These are phyloP conservation scores for Rhea americana DNA, from an alignment of 2,113 vertebrate species.

Conservation along the genomic window DNA sequence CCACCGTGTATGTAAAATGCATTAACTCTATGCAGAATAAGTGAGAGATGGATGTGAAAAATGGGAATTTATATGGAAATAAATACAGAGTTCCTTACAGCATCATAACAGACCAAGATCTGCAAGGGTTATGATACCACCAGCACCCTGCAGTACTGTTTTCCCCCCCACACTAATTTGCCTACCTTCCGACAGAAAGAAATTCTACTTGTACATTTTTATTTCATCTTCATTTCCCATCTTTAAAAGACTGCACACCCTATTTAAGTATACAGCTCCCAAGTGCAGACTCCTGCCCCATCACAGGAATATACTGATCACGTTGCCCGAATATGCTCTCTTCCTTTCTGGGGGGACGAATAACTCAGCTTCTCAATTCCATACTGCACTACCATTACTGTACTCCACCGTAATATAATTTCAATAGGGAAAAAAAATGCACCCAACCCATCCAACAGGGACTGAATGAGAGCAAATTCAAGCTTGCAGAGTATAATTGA, in stretches of 20 bases:
- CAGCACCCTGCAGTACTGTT: neutral
- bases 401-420: neutral
- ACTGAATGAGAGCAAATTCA: neutral
- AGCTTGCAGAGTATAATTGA: conserved; percentile 25
- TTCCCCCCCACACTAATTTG: neutral
- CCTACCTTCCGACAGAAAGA: accelerated
- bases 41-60: neutral
- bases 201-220: neutral
- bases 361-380: neutral
- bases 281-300: neutral
- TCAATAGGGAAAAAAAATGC: neutral
- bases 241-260: neutral
- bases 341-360: neutral
- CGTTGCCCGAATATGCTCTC: neutral
- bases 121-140: neutral
- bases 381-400: accelerated
- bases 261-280: neutral
- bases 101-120: neutral
- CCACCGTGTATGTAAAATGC: neutral
- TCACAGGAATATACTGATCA: neutral
- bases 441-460: neutral
- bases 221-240: neutral
- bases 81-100: neutral
- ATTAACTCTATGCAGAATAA: neutral
- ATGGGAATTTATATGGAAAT: neutral